These are phyloP conservation scores for Habropoda laboriosa DNA, from an alignment of 1,140 invertebrate genomes.

Conservation along the genomic window DNA sequence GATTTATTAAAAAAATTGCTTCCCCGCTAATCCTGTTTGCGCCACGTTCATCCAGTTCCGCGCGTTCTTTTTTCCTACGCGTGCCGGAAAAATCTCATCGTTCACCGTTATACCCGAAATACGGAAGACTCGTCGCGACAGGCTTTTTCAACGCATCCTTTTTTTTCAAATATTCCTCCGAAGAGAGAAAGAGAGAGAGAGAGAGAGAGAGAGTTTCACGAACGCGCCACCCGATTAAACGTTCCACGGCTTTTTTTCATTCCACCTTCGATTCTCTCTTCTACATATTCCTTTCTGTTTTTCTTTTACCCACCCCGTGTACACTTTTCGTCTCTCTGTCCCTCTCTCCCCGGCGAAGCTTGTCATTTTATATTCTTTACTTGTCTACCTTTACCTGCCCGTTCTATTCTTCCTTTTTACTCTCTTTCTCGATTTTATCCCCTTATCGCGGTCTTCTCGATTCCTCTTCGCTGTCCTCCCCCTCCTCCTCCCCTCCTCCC, in stretches of 20 bases:
- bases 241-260: slow-evolving; percentile 49
- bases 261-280: slow-evolving; percentile 4
- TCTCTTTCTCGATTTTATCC: slow-evolving; percentile 35
- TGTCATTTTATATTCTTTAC: slow-evolving; percentile 12
- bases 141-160: slow-evolving; percentile 61
- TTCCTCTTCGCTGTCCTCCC: background rate
- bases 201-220: background rate
- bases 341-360: background rate
- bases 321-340: background rate
- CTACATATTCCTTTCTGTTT: slow-evolving; percentile 35
- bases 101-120: slow-evolving; percentile 61
- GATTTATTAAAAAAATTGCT: slow-evolving; percentile 65
- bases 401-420: background rate
- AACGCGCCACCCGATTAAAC: slow-evolving; percentile 66
- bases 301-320: slow-evolving; percentile 6
- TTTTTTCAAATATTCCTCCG: slow-evolving; percentile 38
- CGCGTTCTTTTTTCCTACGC: slow-evolving; percentile 26
- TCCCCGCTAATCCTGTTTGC: slow-evolving; percentile 39
- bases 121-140: slow-evolving; percentile 57
- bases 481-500: background rate
- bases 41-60: slow-evolving; percentile 47
- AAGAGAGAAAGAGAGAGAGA: too few species aligned
- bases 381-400: slow-evolving; percentile 12
- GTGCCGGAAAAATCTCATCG: slow-evolving; percentile 59
- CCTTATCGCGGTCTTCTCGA: slow-evolving; percentile 33